A percentile compares a stretch with the other conserved stretches of the same genome.
These are phyloP conservation scores for Archocentrus centrarchus DNA, from an alignment of 2,113 vertebrate genomes.

Conservation along the genomic window DNA sequence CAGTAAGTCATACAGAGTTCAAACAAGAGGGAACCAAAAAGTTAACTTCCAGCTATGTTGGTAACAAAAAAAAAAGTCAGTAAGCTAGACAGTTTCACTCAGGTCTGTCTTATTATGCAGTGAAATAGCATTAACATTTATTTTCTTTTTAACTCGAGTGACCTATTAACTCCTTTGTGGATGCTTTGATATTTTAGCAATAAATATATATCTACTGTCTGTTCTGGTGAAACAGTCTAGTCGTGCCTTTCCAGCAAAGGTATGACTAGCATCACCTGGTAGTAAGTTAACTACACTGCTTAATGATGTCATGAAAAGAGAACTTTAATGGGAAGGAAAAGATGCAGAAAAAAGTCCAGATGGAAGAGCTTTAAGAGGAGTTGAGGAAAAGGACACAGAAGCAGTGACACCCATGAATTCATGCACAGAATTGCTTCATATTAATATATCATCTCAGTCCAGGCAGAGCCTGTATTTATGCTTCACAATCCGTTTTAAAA, in stretches of 20 bases:
- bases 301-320: neutral
- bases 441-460: neutral
- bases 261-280: conserved; percentile 8
- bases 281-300: neutral
- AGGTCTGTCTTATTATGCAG: neutral
- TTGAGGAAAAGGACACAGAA: neutral
- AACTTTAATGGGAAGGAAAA: neutral
- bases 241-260: conserved; percentile 15
- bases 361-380: neutral
- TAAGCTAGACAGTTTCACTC: neutral
- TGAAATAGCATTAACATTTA: neutral
- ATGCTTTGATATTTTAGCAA: neutral
- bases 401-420: neutral
- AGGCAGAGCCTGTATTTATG: conserved; percentile 12
- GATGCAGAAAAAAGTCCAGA: neutral
- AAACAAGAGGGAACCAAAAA: neutral
- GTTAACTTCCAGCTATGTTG: neutral
- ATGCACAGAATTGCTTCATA: neutral
- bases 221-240: neutral
- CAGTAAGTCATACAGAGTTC: neutral
- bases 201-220: neutral
- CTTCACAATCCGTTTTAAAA: neutral
- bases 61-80: neutral
- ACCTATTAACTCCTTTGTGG: neutral
- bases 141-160: neutral